Conservation (phyloP, 2,888 invertebrate species). For the Polyploca ridens region DNA sequence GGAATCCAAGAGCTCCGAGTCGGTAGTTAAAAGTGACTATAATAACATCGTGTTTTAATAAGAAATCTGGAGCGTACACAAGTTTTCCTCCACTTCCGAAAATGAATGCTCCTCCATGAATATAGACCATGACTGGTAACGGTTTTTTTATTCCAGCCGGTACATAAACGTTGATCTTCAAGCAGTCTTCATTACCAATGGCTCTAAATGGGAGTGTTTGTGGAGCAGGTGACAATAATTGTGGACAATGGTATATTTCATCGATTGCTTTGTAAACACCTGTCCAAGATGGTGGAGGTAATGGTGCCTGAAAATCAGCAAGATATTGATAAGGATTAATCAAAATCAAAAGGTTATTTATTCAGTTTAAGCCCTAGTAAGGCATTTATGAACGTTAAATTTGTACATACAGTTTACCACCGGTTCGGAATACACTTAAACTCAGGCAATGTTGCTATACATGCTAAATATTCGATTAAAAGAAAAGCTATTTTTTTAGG, state of each 20-base stretch:
- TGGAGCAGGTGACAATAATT: slow-evolving; percentile 40
- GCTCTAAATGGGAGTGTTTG: slow-evolving; percentile 40
- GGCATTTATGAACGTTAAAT: too few species aligned
- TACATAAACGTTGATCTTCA: slow-evolving; percentile 65
- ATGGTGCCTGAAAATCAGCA: slow-evolving; percentile 54
- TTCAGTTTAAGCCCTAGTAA: too few species aligned
- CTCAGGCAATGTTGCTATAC: too few species aligned
- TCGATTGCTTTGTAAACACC: slow-evolving; percentile 62
- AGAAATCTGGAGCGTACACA: slow-evolving; percentile 58
- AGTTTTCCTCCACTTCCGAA: slow-evolving; percentile 66
- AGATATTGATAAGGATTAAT: background rate
- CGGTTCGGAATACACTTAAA: too few species aligned
- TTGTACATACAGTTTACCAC: too few species aligned
- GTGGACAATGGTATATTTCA: slow-evolving; percentile 55
- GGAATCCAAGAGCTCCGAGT: slow-evolving; percentile 61
- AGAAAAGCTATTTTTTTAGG: too few species aligned
- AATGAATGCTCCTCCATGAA: slow-evolving; percentile 71
- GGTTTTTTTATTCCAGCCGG: slow-evolving; percentile 45
- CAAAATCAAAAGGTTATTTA: too few species aligned
- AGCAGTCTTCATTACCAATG: slow-evolving; percentile 63
- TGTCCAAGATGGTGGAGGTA: slow-evolving; percentile 63
- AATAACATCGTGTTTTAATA: slow-evolving; percentile 62
- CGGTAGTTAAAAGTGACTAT: slow-evolving; percentile 70
- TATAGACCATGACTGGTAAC: slow-evolving; percentile 67
- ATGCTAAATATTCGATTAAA: too few species aligned